Base-by-base conservation (phyloP, 2,113 vertebrate genomes). In the Edolisoma coerulescens region DNA sequence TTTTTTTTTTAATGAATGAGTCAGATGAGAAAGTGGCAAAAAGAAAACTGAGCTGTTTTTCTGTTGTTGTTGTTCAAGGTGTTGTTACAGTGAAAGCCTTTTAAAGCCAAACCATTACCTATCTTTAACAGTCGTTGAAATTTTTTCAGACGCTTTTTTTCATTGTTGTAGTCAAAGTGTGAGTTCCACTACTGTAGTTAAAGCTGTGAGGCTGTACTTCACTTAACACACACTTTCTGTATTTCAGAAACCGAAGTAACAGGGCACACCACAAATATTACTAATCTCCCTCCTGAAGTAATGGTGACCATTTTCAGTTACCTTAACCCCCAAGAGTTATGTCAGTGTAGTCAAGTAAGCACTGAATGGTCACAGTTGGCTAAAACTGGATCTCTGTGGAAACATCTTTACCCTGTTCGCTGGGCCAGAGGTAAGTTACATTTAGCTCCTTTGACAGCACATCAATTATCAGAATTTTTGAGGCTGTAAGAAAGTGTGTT, bases 341-440 rank as follows among this genome's bases (percentile, higher is more conserved):
- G 99, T 95, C 98, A 98, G 85, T 99, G 99, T 64, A 98, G 98
- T 89, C 99, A 99, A 96, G 99, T 99, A 94, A 99, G 98, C 98
- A 97, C 96, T 86, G 97, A 98, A 32, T 99, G 99, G 99, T 98
- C 98, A 67, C 98, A 98, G 84, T 75, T 99, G 96, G 96, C 98
- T 57, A 99, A 98, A 97, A 99, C 99, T 4, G 99, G 99, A 87
- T 99, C 98, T 37, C 98, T 99, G 64, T 99, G 99, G 99, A 99
- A 98, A 68, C 99, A 99, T 95, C 98, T 99, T 70, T 99, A 99
- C 84, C 99, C 99, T 41, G 99, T 99, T 84, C 98, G 96, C 89
- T 99, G 99, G 99, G 99, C 99, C 89, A 98, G 99, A 99, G 99
- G 99, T 99, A 97, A 91, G 96, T 96, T 74, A 23, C 53, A 50